A percentile compares a stretch with the other conserved stretches of the same genome.
Evolutionary conservation across 1,140 invertebrate genomes (phyloP).

Genomic region (Drosophila obscura): DNA sequence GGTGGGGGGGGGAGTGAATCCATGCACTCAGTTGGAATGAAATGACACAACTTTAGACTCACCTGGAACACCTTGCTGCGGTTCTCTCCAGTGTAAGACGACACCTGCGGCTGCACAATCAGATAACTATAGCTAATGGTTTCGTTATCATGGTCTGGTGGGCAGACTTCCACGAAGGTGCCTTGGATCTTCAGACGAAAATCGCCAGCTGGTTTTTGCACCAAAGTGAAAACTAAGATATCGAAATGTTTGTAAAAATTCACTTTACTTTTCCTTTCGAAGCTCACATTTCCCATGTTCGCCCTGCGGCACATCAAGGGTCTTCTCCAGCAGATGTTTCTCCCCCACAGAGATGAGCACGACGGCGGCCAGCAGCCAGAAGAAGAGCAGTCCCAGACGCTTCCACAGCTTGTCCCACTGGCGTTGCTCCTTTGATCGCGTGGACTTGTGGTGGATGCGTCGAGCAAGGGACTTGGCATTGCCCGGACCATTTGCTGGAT

Average conservation of each 20-base stretch:
- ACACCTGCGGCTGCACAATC: slow-evolving; percentile 71
- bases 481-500: slow-evolving; percentile 55
- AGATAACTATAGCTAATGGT: slow-evolving; percentile 53
- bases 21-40: neutral
- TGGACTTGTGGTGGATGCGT: slow-evolving; percentile 65
- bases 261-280: neutral
- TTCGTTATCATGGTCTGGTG: slow-evolving; percentile 36
- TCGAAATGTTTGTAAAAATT: neutral
- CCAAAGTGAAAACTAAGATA: slow-evolving; percentile 60
- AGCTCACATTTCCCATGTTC: slow-evolving; percentile 65
- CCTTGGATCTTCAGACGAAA: slow-evolving; percentile 69
- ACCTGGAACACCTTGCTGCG: slow-evolving; percentile 53
- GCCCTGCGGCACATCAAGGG: slow-evolving; percentile 66
- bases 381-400: slow-evolving; percentile 53
- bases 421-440: slow-evolving; percentile 65
- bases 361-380: slow-evolving; percentile 69
- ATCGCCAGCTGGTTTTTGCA: slow-evolving; percentile 70
- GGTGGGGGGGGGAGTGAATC: neutral
- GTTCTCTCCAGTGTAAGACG: slow-evolving; percentile 35
- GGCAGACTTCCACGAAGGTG: slow-evolving; percentile 53
- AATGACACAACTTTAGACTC: neutral
- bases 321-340: slow-evolving; percentile 78
- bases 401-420: slow-evolving; percentile 63
- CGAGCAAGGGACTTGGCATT: slow-evolving; percentile 67
- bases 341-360: slow-evolving; percentile 72